phyloP scores from a whole-genome alignment of 2,113 vertebrate genomes.

The Sorex fumeus region DNA sequence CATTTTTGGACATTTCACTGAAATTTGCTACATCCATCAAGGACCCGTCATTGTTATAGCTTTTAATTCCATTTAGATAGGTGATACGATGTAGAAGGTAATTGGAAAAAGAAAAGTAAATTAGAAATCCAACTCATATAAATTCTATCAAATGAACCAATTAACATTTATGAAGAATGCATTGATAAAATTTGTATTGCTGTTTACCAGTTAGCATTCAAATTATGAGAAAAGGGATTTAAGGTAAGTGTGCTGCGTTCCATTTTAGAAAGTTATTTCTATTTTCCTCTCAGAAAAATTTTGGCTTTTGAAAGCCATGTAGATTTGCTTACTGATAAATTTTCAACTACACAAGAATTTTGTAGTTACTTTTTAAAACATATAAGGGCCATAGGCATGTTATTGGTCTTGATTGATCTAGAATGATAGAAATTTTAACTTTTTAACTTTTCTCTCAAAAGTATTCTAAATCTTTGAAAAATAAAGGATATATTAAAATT shows the following conservation, averaged over 20 bases:
- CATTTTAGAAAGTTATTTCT: slow-evolving; percentile 18
- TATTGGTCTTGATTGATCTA: slow-evolving; percentile 66
- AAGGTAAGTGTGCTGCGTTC: slow-evolving; percentile 1
- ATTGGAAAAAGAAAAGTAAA: neutral
- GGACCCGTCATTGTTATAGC: neutral
- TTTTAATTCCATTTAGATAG: neutral
- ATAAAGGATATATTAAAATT: slow-evolving; percentile 3
- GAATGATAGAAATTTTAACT: slow-evolving; percentile 69
- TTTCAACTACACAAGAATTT: slow-evolving; percentile 54
- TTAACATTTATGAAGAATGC: slow-evolving; percentile 28
- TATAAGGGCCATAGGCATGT: slow-evolving; percentile 65
- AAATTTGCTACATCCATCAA: neutral
- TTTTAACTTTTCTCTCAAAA: slow-evolving; percentile 54
- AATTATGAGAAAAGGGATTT: slow-evolving; percentile 30
- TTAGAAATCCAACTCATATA: neutral
- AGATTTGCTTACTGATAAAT: slow-evolving; percentile 26
- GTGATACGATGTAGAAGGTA: neutral
- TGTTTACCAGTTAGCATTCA: slow-evolving; percentile 34
- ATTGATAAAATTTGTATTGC: neutral
- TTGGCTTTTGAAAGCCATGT: neutral
- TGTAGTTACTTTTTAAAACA: slow-evolving; percentile 49
- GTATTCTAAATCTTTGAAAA: slow-evolving; percentile 74
- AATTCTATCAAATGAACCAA: slow-evolving; percentile 2
- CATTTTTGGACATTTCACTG: neutral
- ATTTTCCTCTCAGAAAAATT: neutral